Conservation (phyloP, 2,888 invertebrate species). For the Pyrrhosoma nymphula region DNA sequence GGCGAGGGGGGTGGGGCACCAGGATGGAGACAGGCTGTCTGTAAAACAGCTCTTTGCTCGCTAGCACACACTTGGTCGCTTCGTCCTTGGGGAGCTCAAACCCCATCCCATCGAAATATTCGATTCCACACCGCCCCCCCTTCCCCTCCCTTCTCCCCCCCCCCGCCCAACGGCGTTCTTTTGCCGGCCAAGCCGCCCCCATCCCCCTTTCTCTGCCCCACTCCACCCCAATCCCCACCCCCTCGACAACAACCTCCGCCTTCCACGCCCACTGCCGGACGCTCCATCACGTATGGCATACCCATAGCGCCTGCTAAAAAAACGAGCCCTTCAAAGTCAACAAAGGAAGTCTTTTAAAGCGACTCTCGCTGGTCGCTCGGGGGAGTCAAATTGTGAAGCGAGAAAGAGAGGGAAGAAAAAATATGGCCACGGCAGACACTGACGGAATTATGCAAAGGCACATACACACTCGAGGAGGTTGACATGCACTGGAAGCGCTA, state of each 20-base stretch:
- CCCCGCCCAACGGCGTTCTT: not conserved
- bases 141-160: not conserved
- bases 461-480: too few species aligned
- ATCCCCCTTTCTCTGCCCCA: not conserved
- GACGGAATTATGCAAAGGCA: not conserved
- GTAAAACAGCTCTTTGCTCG: constrained; percentile 30
- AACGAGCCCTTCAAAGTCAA: constrained; percentile 2
- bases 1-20: not conserved
- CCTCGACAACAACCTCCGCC: not conserved
- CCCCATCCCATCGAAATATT: not conserved
- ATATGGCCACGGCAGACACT: not conserved
- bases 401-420: not conserved
- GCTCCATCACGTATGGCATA: constrained; percentile 52
- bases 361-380: not conserved
- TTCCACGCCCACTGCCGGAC: not conserved
- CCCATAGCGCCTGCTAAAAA: constrained; percentile 47
- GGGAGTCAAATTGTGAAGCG: not conserved
- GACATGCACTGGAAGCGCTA: too few species aligned
- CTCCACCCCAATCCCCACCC: not conserved
- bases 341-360: constrained; percentile 26
- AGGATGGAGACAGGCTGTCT: constrained; percentile 10
- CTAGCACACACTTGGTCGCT: not conserved
- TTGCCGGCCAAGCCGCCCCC: not conserved
- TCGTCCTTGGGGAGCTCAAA: not conserved
- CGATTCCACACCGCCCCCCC: not conserved